These are phyloP conservation scores for Drosophila acutilabella DNA, from an alignment of 2,888 invertebrate species.

Conservation along the genomic window DNA sequence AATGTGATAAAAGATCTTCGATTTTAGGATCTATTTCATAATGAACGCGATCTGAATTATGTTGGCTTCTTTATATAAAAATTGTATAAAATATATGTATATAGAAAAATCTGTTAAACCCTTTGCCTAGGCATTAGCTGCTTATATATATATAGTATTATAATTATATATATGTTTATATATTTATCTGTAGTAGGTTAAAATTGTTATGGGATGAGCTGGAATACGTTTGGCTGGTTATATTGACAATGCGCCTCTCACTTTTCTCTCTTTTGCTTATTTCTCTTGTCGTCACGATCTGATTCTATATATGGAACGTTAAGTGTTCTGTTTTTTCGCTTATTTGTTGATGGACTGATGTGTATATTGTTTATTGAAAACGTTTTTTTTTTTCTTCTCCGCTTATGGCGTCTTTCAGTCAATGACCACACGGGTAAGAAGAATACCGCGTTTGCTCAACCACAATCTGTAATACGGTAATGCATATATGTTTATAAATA, in stretches of 20 bases:
- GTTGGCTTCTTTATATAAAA: conserved; percentile 43
- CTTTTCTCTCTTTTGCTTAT: conserved; percentile 10
- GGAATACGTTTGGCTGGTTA: conserved; percentile 74
- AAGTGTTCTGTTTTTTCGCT: conserved; percentile 53
- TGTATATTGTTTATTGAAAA: conserved; percentile 47
- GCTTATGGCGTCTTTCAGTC: conserved; percentile 81
- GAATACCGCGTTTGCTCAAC: conserved; percentile 86
- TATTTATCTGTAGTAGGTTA: conserved; percentile 30
- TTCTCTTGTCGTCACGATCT: conserved; percentile 5
- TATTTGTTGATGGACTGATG: conserved; percentile 58
- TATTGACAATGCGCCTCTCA: conserved; percentile 50
- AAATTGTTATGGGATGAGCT: conserved; percentile 54
- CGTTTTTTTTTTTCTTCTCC: conserved; percentile 16
- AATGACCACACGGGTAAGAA: conserved; percentile 84
- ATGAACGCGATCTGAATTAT: conserved; percentile 9
- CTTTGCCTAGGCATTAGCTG: conserved; percentile 56
- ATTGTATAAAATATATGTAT: conserved; percentile 48
- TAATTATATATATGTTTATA: conserved; percentile 26
- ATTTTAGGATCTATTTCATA: neutral
- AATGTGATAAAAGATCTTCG: conserved; percentile 20
- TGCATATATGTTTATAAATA: neutral
- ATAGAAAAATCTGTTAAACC: conserved; percentile 62
- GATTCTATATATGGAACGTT: conserved; percentile 62
- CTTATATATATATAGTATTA: conserved; percentile 41
- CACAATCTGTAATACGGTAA: conserved; percentile 87